Evolutionary conservation across 2,113 vertebrate genomes (phyloP).

Genomic region (Eulacestoma nigropectus): DNA sequence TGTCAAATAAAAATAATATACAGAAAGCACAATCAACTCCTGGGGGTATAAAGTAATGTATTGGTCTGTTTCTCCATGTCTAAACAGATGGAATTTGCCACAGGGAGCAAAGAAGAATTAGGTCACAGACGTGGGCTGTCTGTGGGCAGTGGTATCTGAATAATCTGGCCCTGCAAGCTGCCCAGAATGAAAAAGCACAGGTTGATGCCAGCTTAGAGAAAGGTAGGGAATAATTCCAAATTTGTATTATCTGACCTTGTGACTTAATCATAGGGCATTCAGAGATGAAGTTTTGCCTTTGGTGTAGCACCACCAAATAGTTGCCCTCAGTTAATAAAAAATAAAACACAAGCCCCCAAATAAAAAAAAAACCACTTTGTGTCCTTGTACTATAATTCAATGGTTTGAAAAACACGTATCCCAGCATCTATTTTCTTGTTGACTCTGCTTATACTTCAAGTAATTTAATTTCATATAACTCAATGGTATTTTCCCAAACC

Average conservation of each 20-base stretch:
- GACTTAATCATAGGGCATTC: neutral
- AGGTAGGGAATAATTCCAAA: neutral
- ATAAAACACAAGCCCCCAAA: neutral
- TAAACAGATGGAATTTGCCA: neutral
- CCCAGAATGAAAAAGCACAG: neutral
- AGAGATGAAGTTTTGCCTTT: neutral
- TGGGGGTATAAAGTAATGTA: neutral
- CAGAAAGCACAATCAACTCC: neutral
- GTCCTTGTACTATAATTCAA: neutral
- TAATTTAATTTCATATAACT: neutral
- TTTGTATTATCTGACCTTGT: neutral
- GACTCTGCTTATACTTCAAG: neutral
- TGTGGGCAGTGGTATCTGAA: neutral
- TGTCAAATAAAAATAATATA: neutral
- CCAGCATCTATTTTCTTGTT: neutral
- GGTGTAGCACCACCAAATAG: neutral
- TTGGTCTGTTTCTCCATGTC: neutral
- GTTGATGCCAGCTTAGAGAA: neutral
- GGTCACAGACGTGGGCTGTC: neutral
- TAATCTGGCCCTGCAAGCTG: neutral
- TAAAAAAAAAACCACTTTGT: neutral
- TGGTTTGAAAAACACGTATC: neutral
- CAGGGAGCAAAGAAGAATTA: neutral
- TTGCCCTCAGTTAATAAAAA: neutral
- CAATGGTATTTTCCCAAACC: neutral